These are phyloP conservation scores for Allolobophora icterica DNA, from an alignment of 2,888 invertebrate species.

Conservation along the genomic window DNA sequence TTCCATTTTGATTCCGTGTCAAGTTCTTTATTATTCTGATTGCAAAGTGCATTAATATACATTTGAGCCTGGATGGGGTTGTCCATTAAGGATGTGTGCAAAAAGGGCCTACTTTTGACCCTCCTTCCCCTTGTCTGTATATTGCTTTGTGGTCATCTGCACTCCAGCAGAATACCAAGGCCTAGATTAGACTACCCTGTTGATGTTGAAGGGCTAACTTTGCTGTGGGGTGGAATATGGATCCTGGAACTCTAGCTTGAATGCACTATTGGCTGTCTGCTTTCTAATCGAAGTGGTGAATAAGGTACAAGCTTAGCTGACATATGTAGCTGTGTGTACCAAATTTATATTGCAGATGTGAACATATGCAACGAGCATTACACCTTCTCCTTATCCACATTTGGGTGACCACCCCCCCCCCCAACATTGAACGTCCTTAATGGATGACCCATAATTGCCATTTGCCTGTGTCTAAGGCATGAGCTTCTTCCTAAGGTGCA, in stretches of 20 bases:
- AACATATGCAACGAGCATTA: not conserved
- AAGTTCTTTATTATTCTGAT: not conserved
- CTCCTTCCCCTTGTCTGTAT: not conserved
- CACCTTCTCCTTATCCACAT: not conserved
- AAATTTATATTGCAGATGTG: not conserved
- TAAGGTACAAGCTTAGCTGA: not conserved
- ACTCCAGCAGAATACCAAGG: not conserved
- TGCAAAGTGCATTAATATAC: conserved; percentile 7
- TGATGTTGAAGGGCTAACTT: not conserved
- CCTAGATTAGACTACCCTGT: not conserved
- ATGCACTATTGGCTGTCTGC: not conserved
- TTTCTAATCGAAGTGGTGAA: not conserved
- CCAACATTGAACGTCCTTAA: no score
- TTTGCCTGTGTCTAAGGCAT: not conserved
- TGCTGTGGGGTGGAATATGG: not conserved
- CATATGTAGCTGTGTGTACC: no score
- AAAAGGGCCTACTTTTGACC: not conserved
- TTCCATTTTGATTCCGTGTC: not conserved
- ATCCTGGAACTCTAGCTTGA: not conserved
- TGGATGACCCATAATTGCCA: not conserved
- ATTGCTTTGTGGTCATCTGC: not conserved
- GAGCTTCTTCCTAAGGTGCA: conserved; percentile 17
- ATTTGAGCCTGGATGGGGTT: not conserved
- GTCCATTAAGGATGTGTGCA: not conserved
- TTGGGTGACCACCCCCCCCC: no score